These are phyloP conservation scores for Pterostichus madidus DNA, from an alignment of 2,888 invertebrate genomes.

Conservation along the genomic window DNA sequence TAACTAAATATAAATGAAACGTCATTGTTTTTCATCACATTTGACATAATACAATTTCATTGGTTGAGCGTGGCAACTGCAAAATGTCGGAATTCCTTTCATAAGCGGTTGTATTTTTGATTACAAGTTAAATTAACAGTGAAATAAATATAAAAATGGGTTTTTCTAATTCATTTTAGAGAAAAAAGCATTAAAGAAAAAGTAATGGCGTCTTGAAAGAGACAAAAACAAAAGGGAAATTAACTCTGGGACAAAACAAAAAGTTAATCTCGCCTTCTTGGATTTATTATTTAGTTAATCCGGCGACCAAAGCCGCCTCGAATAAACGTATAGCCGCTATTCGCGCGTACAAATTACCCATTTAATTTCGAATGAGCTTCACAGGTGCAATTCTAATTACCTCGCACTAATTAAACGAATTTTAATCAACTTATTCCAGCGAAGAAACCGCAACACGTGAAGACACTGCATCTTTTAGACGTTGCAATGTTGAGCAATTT, in stretches of 20 bases:
- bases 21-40: too few relatives aligned
- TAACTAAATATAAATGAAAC: too few relatives aligned
- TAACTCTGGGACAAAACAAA: conserved; percentile 39
- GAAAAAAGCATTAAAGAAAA: neutral
- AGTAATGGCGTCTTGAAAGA: neutral
- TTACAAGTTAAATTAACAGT: too few relatives aligned
- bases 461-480: conserved; percentile 36
- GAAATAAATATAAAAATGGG: too few relatives aligned
- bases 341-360: conserved; percentile 58
- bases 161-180: neutral
- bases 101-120: too few relatives aligned
- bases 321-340: conserved; percentile 54
- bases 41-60: too few relatives aligned
- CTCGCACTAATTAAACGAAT: conserved; percentile 51
- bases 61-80: too few relatives aligned
- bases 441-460: conserved; percentile 32
- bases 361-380: conserved; percentile 59
- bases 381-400: conserved; percentile 58
- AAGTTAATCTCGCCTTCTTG: conserved; percentile 51
- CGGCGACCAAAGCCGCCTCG: conserved; percentile 17
- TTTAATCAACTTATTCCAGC: conserved; percentile 41
- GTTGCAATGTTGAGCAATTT: too few relatives aligned
- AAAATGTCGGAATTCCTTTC: too few relatives aligned
- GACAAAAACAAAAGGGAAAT: conserved; percentile 51
- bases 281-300: conserved; percentile 62